Percentiles rank a stretch among this genome's conserved stretches.
Evolutionary conservation across 2,797 vertebrate species (phyloP).

Genomic region (Rhinatrema bivittatum): DNA sequence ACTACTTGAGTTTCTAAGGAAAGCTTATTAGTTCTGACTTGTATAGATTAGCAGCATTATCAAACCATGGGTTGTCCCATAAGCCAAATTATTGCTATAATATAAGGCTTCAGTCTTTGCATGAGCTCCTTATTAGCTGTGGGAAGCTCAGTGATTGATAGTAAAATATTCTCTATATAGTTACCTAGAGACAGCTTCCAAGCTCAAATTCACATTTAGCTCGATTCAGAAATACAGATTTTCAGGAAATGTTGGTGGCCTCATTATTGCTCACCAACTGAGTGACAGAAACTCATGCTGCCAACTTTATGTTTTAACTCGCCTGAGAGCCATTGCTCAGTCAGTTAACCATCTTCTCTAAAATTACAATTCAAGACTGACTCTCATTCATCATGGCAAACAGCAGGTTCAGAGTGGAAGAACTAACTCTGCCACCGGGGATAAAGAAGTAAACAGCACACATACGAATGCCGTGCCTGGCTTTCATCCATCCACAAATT

Average conservation of each 20-base stretch:
- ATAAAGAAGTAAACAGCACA: too few species aligned
- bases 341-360: too few species aligned
- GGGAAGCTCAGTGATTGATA: not conserved
- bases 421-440: too few species aligned
- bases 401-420: too few species aligned
- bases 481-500: too few species aligned
- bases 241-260: conserved; percentile 13
- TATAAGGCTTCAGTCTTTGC: not conserved
- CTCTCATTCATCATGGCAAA: too few species aligned
- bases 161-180: conserved; percentile 6
- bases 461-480: too few species aligned
- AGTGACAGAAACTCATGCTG: too few species aligned
- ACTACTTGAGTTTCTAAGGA: conserved; percentile 16
- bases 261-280: too few species aligned
- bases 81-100: conserved; percentile 2
- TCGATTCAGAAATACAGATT: conserved; percentile 8
- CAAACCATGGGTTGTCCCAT: conserved; percentile 12
- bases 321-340: too few species aligned
- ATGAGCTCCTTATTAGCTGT: conserved; percentile 10
- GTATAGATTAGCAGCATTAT: conserved; percentile 5
- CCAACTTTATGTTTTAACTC: too few species aligned
- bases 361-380: too few species aligned
- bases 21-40: conserved; percentile 14
- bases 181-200: not conserved
- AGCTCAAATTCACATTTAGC: not conserved